A percentile compares a stretch with the other conserved stretches of the same genome.
Evolutionary conservation across 2,888 invertebrate species (phyloP).

Genomic region (Glaucopsyche alexis): DNA sequence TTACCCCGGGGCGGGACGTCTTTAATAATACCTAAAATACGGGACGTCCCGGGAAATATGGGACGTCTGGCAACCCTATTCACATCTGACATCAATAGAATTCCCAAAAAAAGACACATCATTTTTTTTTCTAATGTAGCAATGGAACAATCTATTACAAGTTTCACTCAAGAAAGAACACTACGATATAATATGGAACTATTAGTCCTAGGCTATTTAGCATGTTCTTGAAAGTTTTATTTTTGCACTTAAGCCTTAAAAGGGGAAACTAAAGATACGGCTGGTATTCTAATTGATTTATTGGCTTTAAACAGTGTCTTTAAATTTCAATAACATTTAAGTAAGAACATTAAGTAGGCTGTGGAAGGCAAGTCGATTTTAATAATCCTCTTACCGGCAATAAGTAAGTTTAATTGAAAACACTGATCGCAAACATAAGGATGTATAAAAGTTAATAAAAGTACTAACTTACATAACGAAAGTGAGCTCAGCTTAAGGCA

Average conservation of each 20-base stretch:
- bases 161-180: too few species aligned
- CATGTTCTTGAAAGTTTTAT: too few species aligned
- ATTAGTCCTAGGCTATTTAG: too few species aligned
- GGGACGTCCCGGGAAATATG: too few species aligned
- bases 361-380: slow-evolving; percentile 22
- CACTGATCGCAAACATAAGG: slow-evolving; percentile 32
- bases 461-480: slow-evolving; percentile 34
- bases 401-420: slow-evolving; percentile 23
- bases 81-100: too few species aligned
- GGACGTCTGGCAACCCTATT: too few species aligned
- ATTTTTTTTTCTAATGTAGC: too few species aligned
- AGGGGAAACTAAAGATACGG: neutral
- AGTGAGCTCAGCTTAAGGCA: neutral
- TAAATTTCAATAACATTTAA: slow-evolving; percentile 17
- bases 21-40: too few species aligned
- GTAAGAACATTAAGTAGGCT: neutral
- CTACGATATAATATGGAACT: too few species aligned
- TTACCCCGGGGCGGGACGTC: too few species aligned
- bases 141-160: too few species aligned
- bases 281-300: neutral
- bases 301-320: neutral
- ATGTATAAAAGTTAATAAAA: slow-evolving; percentile 31
- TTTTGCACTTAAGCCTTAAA: neutral
- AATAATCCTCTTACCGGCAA: slow-evolving; percentile 26
- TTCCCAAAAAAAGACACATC: too few species aligned